Evolutionary conservation across 2,113 vertebrate genomes (phyloP).

Genomic region (Antigone vipio): DNA sequence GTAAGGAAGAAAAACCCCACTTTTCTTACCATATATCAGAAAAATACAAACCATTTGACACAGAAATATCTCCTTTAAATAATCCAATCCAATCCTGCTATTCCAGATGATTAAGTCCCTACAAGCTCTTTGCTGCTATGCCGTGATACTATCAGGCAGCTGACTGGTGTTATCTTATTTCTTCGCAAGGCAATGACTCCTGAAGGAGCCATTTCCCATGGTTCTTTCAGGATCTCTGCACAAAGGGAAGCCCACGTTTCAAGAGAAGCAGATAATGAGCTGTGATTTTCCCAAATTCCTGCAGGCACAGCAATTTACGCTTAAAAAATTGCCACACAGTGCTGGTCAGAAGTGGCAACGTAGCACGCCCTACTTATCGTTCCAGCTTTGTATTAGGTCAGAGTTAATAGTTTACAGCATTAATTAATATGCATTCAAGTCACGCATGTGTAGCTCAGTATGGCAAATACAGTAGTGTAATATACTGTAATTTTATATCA

Average conservation of each 20-base stretch:
- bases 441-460: not conserved
- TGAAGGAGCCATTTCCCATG: not conserved
- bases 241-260: not conserved
- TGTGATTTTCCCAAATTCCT: not conserved
- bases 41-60: not conserved
- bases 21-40: not conserved
- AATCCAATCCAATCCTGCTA: not conserved
- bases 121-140: not conserved
- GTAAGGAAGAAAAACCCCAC: rapidly evolving
- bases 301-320: not conserved
- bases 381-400: not conserved
- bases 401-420: not conserved
- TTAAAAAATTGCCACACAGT: not conserved
- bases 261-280: not conserved
- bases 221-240: not conserved
- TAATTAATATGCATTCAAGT: not conserved
- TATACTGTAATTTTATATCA: not conserved
- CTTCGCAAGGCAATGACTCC: not conserved
- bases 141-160: not conserved
- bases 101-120: not conserved
- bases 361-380: not conserved
- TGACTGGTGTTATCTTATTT: not conserved
- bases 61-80: not conserved
- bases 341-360: not conserved
- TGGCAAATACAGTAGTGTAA: not conserved